Conservation (phyloP, 2,797 vertebrate genomes). For the Distichodus sexfasciatus region DNA sequence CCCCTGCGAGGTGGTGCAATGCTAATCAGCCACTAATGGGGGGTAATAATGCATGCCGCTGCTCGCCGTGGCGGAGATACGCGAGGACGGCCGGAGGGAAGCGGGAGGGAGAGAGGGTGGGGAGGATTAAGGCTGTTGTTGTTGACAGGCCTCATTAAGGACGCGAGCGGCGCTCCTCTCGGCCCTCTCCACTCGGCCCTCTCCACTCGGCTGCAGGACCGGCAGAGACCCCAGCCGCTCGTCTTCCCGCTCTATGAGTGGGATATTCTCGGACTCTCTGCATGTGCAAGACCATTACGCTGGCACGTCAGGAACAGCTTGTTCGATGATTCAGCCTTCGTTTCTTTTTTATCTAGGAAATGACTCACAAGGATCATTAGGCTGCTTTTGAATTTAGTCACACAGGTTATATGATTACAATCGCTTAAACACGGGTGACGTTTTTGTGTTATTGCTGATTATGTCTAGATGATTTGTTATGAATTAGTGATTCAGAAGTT, state of each 20-base stretch:
- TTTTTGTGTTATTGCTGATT: neutral
- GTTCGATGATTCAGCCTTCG: constrained; percentile 34
- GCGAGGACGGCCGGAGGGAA: constrained; percentile 26
- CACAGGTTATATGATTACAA: neutral
- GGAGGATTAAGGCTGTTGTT: constrained; percentile 15
- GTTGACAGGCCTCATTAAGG: constrained; percentile 50
- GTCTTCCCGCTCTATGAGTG: neutral
- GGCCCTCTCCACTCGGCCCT: constrained; percentile 15
- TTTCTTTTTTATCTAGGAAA: constrained; percentile 15
- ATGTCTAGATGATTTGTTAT: neutral
- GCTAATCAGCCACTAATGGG: constrained; percentile 34
- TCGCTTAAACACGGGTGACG: neutral
- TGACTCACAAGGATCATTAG: constrained; percentile 16
- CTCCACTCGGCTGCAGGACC: constrained; percentile 16
- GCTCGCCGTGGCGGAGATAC: constrained; percentile 30
- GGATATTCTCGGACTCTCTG: constrained; percentile 35
- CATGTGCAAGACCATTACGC: constrained; percentile 18
- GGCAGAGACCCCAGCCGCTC: constrained; percentile 12
- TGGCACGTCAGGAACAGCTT: constrained; percentile 18
- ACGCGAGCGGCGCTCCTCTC: constrained; percentile 35
- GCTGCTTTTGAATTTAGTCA: neutral
- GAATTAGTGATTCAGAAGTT: neutral
- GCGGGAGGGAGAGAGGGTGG: constrained; percentile 34
- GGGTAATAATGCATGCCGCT: constrained; percentile 36
- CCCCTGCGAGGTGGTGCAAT: constrained; percentile 36